Conservation (phyloP, 2,888 invertebrate species). For the Lycocerus yunnanus region DNA sequence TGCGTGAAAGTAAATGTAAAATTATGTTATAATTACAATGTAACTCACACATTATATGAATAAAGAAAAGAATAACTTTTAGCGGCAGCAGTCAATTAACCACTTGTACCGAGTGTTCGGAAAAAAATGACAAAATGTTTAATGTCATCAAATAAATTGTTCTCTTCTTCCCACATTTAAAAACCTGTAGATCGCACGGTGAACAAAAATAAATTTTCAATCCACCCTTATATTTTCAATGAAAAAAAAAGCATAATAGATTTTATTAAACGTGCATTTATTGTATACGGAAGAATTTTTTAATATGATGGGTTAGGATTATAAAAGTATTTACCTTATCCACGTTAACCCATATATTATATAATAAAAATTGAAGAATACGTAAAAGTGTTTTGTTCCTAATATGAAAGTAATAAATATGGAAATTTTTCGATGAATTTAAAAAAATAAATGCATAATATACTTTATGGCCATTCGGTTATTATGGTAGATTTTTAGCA, state of each 20-base stretch:
- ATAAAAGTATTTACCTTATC: not conserved
- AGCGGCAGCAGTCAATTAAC: too few relatives aligned
- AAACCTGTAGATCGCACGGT: not conserved
- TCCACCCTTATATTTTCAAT: not conserved
- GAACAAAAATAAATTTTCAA: not conserved
- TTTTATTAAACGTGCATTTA: not conserved
- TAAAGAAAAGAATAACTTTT: too few relatives aligned
- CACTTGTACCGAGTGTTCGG: too few relatives aligned
- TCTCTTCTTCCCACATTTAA: too few relatives aligned
- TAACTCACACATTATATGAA: too few relatives aligned
- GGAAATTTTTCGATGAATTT: slow-evolving; percentile 8
- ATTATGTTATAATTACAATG: too few relatives aligned
- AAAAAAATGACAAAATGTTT: too few relatives aligned
- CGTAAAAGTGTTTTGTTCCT: slow-evolving; percentile 6
- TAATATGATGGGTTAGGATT: not conserved
- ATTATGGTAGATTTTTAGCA: not conserved
- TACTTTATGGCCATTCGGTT: not conserved
- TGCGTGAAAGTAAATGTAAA: too few relatives aligned
- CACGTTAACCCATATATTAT: not conserved
- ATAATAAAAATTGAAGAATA: not conserved
- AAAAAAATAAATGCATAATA: not conserved
- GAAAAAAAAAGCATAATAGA: not conserved
- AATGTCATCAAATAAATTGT: too few relatives aligned
- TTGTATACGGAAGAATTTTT: not conserved
- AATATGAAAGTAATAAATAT: slow-evolving; percentile 21